These are phyloP conservation scores for Cynocephalus volans DNA, from an alignment of 2,113 vertebrate species.

Conservation along the genomic window DNA sequence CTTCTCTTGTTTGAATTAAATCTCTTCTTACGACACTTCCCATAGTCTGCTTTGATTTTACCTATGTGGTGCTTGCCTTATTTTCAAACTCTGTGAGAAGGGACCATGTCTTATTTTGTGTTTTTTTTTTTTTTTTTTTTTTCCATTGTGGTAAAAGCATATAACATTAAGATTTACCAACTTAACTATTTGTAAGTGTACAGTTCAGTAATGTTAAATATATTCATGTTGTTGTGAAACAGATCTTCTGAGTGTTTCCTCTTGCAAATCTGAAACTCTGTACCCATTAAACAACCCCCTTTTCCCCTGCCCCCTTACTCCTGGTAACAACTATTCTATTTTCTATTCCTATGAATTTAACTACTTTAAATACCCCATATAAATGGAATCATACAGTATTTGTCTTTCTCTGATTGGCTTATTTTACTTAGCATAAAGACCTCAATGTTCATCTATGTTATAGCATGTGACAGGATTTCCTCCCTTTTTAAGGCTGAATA, in stretches of 20 bases:
- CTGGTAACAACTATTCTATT: neutral
- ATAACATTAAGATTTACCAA: neutral
- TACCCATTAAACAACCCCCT: neutral
- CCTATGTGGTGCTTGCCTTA: neutral
- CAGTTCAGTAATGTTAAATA: neutral
- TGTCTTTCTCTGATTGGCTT: neutral
- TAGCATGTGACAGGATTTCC: neutral
- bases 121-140: neutral
- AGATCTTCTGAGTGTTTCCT: neutral
- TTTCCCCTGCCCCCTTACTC: neutral
- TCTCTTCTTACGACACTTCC: neutral
- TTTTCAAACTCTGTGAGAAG: neutral
- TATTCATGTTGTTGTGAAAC: neutral
- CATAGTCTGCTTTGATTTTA: neutral
- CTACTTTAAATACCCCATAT: neutral
- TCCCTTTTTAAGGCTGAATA: neutral
- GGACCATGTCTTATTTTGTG: neutral
- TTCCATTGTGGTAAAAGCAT: neutral
- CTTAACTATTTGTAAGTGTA: slow-evolving; percentile 13
- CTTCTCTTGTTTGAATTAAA: slow-evolving; percentile 17
- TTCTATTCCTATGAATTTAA: slow-evolving; percentile 47
- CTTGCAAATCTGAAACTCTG: slow-evolving; percentile 18
- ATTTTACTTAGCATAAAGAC: neutral
- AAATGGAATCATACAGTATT: neutral
- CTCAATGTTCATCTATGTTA: neutral